These are phyloP conservation scores for Megaceryle torquata DNA, from an alignment of 2,113 vertebrate species.

Conservation along the genomic window DNA sequence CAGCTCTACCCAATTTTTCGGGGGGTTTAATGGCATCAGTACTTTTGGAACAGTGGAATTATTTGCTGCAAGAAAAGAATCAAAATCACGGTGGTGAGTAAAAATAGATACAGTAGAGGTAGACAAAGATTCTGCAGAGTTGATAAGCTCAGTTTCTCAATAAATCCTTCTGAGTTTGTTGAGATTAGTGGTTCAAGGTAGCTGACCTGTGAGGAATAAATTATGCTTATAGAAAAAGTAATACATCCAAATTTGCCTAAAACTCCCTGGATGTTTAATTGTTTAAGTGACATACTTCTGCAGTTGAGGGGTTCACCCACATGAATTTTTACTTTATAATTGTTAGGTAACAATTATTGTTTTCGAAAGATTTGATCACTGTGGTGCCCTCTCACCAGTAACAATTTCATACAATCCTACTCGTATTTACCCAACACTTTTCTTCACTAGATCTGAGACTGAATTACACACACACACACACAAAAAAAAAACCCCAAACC, in stretches of 20 bases:
- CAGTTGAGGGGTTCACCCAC: not conserved
- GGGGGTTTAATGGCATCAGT: not conserved
- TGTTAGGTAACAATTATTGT: not conserved
- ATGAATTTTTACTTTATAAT: not conserved
- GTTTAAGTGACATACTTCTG: not conserved
- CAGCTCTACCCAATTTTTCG: not conserved
- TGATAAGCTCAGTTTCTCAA: not conserved
- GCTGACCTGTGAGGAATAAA: not conserved
- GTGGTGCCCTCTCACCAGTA: not conserved
- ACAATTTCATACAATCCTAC: not conserved
- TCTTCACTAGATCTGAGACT: not conserved
- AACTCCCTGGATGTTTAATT: not conserved
- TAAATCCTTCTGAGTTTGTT: not conserved
- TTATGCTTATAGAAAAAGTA: not conserved
- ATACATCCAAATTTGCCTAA: not conserved
- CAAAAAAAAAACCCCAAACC: not conserved
- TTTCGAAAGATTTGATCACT: not conserved
- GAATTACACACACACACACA: not conserved
- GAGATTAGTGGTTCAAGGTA: not conserved
- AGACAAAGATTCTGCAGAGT: not conserved
- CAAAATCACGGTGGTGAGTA: not conserved
- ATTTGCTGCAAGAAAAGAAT: not conserved
- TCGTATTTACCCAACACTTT: not conserved
- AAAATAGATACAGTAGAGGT: slow-evolving; percentile 7
- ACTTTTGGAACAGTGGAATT: slow-evolving; percentile 13